Conservation (phyloP, 2,113 vertebrate genomes). For the Hypomesus transpacificus region DNA sequence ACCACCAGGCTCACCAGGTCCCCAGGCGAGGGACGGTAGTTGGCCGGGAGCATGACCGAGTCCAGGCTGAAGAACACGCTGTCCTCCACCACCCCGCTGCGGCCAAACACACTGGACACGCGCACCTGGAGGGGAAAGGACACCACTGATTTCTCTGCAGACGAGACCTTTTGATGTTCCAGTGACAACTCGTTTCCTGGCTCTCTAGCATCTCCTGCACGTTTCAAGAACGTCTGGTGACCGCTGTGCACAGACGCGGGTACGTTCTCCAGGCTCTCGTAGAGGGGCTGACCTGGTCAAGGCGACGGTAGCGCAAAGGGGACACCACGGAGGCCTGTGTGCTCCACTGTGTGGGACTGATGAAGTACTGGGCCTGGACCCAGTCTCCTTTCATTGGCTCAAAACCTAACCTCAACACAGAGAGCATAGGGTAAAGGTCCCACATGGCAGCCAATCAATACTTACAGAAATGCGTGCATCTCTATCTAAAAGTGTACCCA, state of each 20-base stretch:
- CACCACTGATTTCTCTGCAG: background rate
- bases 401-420: slow-evolving; percentile 70
- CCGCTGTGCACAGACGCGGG: too few relatives aligned
- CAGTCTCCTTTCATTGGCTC: slow-evolving; percentile 87
- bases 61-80: slow-evolving; percentile 87
- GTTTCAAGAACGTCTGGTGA: too few relatives aligned
- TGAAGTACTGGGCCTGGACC: slow-evolving; percentile 86
- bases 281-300: slow-evolving; percentile 75
- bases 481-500: too few relatives aligned
- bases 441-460: background rate
- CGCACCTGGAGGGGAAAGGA: slow-evolving; percentile 68
- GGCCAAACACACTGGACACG: slow-evolving; percentile 78
- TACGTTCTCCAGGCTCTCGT: background rate
- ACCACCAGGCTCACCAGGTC: slow-evolving; percentile 83
- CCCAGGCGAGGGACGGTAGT: slow-evolving; percentile 72
- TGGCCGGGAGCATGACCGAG: slow-evolving; percentile 76
- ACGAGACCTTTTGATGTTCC: background rate
- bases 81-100: slow-evolving; percentile 80
- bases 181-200: background rate
- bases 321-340: slow-evolving; percentile 80
- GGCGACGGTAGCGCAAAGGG: slow-evolving; percentile 84
- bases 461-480: too few relatives aligned
- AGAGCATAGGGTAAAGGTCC: background rate
- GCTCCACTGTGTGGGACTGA: slow-evolving; percentile 75
- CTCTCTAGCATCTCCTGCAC: too few relatives aligned